These are phyloP conservation scores for Picus viridis DNA, from an alignment of 2,797 vertebrate species.

Conservation along the genomic window DNA sequence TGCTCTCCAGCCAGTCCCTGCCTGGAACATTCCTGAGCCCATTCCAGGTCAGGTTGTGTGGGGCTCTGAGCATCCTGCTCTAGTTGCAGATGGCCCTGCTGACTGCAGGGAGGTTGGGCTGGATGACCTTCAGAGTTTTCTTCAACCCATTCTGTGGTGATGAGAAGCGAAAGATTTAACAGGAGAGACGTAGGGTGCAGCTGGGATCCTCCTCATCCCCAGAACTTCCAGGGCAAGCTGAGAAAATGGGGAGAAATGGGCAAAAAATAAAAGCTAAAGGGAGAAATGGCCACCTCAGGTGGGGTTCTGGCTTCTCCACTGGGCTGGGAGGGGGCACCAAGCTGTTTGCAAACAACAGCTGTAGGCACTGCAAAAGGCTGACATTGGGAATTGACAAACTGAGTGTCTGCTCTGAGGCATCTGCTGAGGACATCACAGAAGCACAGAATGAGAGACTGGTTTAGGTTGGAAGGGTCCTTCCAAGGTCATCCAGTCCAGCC, in stretches of 20 bases:
- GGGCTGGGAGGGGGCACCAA: neutral
- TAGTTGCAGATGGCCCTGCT: too few species aligned
- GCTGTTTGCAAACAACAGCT: rapidly evolving
- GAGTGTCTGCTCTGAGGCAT: rapidly evolving
- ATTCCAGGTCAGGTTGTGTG: too few species aligned
- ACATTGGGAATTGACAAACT: neutral
- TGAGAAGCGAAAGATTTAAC: neutral
- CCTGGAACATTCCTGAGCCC: too few species aligned
- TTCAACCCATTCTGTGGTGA: too few species aligned
- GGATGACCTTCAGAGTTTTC: too few species aligned
- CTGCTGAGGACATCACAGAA: rapidly evolving
- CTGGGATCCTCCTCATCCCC: neutral
- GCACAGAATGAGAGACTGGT: too few species aligned
- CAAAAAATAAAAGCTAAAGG: neutral
- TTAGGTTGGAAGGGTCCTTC: too few species aligned
- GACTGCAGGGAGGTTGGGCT: too few species aligned
- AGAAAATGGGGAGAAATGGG: neutral
- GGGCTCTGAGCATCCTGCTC: too few species aligned
- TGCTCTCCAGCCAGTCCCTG: too few species aligned
- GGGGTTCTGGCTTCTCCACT: neutral
- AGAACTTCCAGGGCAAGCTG: neutral
- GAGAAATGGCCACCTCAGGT: neutral
- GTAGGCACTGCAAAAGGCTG: neutral
- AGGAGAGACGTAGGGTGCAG: neutral
- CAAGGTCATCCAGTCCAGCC: too few species aligned